Evolutionary conservation across 2,797 vertebrate species (phyloP).

Genomic region (Kryptopterus vitreolus): DNA sequence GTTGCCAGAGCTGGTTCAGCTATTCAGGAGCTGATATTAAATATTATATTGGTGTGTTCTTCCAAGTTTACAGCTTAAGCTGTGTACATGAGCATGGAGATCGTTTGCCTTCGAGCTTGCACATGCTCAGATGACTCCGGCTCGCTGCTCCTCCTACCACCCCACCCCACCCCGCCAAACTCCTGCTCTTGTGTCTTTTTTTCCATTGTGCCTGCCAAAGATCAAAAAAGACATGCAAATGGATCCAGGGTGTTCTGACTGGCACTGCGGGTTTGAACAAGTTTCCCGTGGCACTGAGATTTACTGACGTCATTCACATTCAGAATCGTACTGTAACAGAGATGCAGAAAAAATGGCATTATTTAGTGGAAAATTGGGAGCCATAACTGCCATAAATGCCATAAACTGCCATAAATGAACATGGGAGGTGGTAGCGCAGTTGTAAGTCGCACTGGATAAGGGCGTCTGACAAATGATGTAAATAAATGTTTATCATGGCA

Average conservation of each 20-base stretch:
- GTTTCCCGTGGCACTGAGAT: not conserved
- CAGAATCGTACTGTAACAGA: not conserved
- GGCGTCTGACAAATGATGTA: no score
- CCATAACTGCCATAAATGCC: no score
- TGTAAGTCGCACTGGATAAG: no score
- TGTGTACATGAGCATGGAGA: conserved; percentile 7
- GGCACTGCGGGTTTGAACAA: not conserved
- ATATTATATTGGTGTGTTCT: conserved; percentile 7
- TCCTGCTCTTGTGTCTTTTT: conserved; percentile 53
- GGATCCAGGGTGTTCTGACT: not conserved
- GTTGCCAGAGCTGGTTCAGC: conserved; percentile 10
- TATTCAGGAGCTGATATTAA: conserved; percentile 22
- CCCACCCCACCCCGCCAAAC: conserved; percentile 51
- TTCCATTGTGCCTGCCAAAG: conserved; percentile 74
- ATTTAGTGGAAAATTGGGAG: not conserved
- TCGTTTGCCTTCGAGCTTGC: conserved; percentile 11
- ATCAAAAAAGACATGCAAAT: conserved; percentile 58
- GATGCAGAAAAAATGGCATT: not conserved
- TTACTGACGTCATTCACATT: not conserved
- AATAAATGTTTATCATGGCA: no score
- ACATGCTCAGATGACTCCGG: conserved; percentile 35
- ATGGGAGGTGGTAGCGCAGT: no score
- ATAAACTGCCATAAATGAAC: no score
- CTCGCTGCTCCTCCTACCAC: conserved; percentile 35
- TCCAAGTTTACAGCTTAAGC: conserved; percentile 14